Evolutionary conservation across 1,140 invertebrate genomes (phyloP).

Genomic region (Scaptomyza pallida): DNA sequence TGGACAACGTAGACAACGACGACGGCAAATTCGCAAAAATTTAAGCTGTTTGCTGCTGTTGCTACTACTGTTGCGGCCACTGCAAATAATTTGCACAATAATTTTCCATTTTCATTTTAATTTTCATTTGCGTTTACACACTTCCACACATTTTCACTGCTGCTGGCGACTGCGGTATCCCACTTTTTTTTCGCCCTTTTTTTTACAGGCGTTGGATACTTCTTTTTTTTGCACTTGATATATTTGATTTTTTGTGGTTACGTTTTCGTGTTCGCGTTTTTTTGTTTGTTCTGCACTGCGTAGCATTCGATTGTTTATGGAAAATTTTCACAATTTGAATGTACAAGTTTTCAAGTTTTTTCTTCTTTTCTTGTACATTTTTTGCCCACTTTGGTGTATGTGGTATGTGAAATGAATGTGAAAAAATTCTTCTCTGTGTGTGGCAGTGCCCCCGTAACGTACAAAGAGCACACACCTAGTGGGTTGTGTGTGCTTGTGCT

Average conservation of each 20-base stretch:
- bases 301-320: conserved; percentile 20
- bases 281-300: conserved; percentile 15
- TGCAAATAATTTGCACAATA: conserved; percentile 56
- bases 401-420: conserved; percentile 44
- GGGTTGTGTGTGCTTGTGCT: conserved; percentile 68
- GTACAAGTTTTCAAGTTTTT: conserved; percentile 58
- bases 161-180: conserved; percentile 2
- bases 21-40: conserved; percentile 35
- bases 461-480: conserved; percentile 81
- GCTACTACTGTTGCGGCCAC: conserved; percentile 30
- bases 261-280: conserved; percentile 25
- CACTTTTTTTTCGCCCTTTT: conserved; percentile 28
- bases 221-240: conserved; percentile 34
- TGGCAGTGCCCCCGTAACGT: conserved; percentile 68
- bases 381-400: conserved; percentile 34
- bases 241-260: conserved; percentile 35
- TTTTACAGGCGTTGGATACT: conserved; percentile 24
- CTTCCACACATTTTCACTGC: conserved; percentile 51
- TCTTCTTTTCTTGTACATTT: conserved; percentile 57
- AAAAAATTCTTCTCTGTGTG: conserved; percentile 53
- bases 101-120: conserved; percentile 29
- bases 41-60: too few relatives aligned
- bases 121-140: conserved; percentile 15
- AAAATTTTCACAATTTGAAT: conserved; percentile 53
- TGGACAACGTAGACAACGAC: conserved; percentile 37